Percentiles rank a stretch among this genome's conserved stretches.
Evolutionary conservation across 2,113 vertebrate species (phyloP).

Genomic region (Hemiprocne comata): DNA sequence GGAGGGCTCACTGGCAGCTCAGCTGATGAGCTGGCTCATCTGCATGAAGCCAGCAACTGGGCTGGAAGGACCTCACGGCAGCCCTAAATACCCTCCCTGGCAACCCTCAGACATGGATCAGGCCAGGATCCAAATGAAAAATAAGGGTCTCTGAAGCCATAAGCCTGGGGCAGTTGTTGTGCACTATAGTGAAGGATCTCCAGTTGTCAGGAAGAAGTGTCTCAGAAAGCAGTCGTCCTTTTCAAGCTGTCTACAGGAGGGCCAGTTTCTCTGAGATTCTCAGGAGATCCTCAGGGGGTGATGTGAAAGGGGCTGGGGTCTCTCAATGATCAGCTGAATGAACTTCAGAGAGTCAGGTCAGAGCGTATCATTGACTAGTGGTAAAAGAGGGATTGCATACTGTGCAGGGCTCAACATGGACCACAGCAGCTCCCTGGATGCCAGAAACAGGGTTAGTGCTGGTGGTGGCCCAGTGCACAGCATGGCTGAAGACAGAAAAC

Average conservation of each 20-base stretch:
- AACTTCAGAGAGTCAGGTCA: neutral
- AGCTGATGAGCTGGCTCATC: slow-evolving; percentile 57
- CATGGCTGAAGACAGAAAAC: neutral
- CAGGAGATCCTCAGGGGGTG: neutral
- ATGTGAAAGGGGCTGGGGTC: neutral
- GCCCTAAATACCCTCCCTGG: slow-evolving; percentile 59
- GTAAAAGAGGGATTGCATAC: neutral
- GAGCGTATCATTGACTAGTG: neutral
- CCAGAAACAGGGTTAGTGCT: neutral
- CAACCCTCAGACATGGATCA: slow-evolving; percentile 25
- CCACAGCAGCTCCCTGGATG: neutral
- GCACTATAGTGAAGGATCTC: neutral
- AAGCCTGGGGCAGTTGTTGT: slow-evolving; percentile 12
- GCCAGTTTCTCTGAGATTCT: neutral
- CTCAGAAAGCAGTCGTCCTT: neutral
- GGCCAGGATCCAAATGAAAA: slow-evolving; percentile 21
- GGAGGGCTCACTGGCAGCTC: slow-evolving; percentile 45
- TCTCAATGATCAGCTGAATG: neutral
- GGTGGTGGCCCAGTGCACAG: neutral
- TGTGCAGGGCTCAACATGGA: neutral
- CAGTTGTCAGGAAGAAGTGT: neutral
- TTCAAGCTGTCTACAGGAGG: neutral
- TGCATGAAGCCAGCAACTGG: slow-evolving; percentile 54
- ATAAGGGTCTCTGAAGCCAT: slow-evolving; percentile 17
- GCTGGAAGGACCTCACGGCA: slow-evolving; percentile 50